Evolutionary conservation across 1,140 invertebrate species (phyloP), one percentile per base, ranked within the genome.

Genomic region (Micrasema minimum): DNA sequence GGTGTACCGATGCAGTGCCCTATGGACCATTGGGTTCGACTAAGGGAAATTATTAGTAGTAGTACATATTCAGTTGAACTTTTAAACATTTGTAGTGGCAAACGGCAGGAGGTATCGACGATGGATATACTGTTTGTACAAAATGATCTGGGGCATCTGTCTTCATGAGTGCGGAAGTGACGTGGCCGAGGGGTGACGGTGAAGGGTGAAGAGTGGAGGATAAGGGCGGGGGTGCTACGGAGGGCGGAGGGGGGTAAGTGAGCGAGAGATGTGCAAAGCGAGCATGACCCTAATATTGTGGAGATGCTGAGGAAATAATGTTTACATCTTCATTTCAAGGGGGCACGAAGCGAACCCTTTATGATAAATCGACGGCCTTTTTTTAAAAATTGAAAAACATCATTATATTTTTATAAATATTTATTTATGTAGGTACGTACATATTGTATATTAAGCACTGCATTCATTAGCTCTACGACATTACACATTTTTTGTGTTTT

Each of bases 211-310:
- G 18, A 11, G 53, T 31, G 46, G 16, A 20, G 46, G 0, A 10
- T 11, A 20, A 48, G 18, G 46, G 46, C 18, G 18, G 46, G 46
- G 20, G 18, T 20, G 16, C 12, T 0, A 38, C 2, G 20, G 43
- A 9, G 22, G n/a, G 41, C 22, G 59, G 41, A 46, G 59, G 2
- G 23, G n/a, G 43, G 59, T 43, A 23, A 46, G 38, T 45, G 45
- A 46, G 35, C 35, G 59, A 26, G 41, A n/a, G 59, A 41, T 45
- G 26, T 26, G 65, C 16, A 45, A 69, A 69, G 66, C 66, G 66
- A 69, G 66, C 66, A 22, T 69, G 66, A 69, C 66, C 66, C 43
- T 67, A 11, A 67, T 62, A 43, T 55, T 69, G 61, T 57, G 57
- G 53, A n/a, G 66, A 51, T 68, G 51, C 41, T 53, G 31, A 59